Evolutionary conservation across 2,888 invertebrate genomes (phyloP), one percentile per base, ranked within the genome.

Genomic region (Eumerus sabulonum): DNA sequence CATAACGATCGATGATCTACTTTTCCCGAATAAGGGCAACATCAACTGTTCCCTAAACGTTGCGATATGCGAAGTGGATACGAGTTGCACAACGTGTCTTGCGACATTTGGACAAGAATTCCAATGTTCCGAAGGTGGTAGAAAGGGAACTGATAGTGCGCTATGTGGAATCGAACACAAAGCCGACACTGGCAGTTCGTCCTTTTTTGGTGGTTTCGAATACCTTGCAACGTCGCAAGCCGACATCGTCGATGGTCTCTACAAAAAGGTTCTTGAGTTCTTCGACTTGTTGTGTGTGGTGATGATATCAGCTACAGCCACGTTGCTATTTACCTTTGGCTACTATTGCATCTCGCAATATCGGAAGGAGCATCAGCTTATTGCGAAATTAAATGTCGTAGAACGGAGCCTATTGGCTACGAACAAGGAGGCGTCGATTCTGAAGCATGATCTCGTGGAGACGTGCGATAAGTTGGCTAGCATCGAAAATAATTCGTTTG

Each of bases 261-360:
- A 85, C 1, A 74, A 81, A 1, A 85, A 86, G 53, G 51, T 88
- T 11, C 67, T 89, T 42, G 88, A 89, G 27, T 83, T 86, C 51
- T 90, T 90, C 81, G 89, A 91, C 14, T 83, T 92, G 1, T 84
- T 93, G 12, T 90, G 92, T 1, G 93, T 92, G 86, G 89, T 93
- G 36, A 85, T 91, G 12, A 91, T 94, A 53, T 92, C 94, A n/a
- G 93, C 94, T 1, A 88, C 91, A n/a, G 92, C 94, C 0, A 92
- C 94, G 0, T 89, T 95, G 7, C 87, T 94, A 56, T 95, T 96
- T 85, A 91, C 93, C 14, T 90, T 95, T 72, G 94, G 94, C 17
- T 94, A 94, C 88, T 93, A 95, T 86, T 93, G 93, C 83, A 92
- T 95, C 77, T 95, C 95, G 87, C 94, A 93, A 85, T 92, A 91